Conservation (phyloP, 2,888 invertebrate genomes). For the Ypsolopha scabrella region DNA sequence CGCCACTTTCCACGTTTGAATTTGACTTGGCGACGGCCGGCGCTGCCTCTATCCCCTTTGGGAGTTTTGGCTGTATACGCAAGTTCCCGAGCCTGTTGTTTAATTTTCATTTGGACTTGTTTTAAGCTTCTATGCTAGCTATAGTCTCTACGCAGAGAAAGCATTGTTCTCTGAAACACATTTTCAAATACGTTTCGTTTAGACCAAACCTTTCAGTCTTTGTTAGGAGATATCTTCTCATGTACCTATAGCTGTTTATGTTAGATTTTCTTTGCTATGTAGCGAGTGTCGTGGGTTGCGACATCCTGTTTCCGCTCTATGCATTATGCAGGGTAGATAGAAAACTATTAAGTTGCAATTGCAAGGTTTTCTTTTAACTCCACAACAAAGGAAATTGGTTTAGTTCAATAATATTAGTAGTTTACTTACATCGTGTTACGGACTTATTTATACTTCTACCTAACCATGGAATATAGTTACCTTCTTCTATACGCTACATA, state of each 20-base stretch:
- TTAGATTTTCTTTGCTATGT: background rate
- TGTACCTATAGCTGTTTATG: background rate
- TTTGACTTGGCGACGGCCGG: conserved; percentile 42
- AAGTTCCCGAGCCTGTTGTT: background rate
- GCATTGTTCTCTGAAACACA: background rate
- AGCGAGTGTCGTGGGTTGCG: background rate
- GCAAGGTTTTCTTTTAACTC: background rate
- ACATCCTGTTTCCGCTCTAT: too few species aligned
- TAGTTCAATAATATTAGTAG: too few species aligned
- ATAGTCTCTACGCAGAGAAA: background rate
- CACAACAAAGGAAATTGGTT: background rate
- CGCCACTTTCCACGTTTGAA: conserved; percentile 29
- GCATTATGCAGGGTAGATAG: too few species aligned
- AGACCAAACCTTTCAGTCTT: background rate
- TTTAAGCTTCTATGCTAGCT: background rate
- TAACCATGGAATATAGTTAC: too few species aligned
- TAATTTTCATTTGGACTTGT: background rate
- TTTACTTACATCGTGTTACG: too few species aligned
- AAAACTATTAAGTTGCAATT: too few species aligned
- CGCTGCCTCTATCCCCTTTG: conserved; percentile 34
- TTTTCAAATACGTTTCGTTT: background rate
- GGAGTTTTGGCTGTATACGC: conserved; percentile 24
- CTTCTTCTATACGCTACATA: too few species aligned
- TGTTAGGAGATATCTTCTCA: background rate
- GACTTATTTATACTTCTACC: too few species aligned